Base-by-base conservation (phyloP, 1,140 invertebrate genomes). In the Atta cephalotes region DNA sequence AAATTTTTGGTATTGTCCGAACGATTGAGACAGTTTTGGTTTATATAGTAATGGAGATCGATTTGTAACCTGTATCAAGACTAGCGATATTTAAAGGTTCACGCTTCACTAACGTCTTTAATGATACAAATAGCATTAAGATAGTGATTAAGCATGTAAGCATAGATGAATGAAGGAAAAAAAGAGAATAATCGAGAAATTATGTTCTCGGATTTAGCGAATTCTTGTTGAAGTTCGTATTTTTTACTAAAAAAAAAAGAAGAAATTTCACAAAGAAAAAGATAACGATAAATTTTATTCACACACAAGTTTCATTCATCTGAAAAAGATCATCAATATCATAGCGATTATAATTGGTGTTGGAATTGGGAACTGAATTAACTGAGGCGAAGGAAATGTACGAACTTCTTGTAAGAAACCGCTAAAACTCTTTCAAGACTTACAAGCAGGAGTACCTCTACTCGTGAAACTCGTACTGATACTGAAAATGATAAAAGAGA, bases 31-130 rank as follows among this genome's bases (percentile, higher is more conserved):
- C 45, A 25, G 28, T 49, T 12, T 39, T 79, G 70, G 10, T 45
- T 86, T 86, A 49, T 68, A 49, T 68, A 49, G 56, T 88, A 72
- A 72, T 68, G 86, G 84, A 88, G 78, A 82, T 90, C 76, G 72
- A 93, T 90, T 94, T 95, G 94, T 95, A 95, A 95, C 94, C 93
- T 90, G 93, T 82, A 93, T 95, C 95, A 94, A 95, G 94, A 95
- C 94, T 95, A 94, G 95, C 94, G 91, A 87, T 95, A 95, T 95
- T 95, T 95, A 95, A 94, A 94, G 92, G 93, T 94, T 95, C 93
- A 95, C 93, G 93, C 94, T 95, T 95, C 93, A 95, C 93, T 95
- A 95, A 95, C 93, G 92, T 95, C 90, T 95, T 82, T 93, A 93
- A 91, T 86, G 91, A 93, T 94, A 92, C 89, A 92, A 88, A 49